Evolutionary conservation across 35 echinoderm and acorn worm species (phyloP).

Genomic region (Heliocidaris tuberculata): DNA sequence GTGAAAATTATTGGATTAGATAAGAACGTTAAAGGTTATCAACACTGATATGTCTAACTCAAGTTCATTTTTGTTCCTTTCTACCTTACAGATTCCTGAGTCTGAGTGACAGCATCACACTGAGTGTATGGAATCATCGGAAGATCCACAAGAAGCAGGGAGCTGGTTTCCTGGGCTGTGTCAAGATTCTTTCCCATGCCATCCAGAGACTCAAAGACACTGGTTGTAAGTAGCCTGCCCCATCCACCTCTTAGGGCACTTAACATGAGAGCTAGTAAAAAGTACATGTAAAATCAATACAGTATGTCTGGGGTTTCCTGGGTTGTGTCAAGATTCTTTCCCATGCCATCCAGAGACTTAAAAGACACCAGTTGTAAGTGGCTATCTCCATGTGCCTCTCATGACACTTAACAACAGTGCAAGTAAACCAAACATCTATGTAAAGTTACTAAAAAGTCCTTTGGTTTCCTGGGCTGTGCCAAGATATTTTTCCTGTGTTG

Average conservation of each 20-base stretch:
- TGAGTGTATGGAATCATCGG: conserved; percentile 96
- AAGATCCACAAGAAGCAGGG: conserved; percentile 99
- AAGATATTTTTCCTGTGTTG: conserved; percentile 79
- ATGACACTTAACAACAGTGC: too few relatives aligned
- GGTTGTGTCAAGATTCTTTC: conserved; percentile 85
- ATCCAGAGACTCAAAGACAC: conserved; percentile 99
- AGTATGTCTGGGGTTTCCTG: conserved; percentile 53
- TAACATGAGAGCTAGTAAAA: neutral
- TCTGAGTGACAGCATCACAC: conserved; percentile 86
- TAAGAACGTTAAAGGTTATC: neutral
- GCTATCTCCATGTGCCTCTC: too few relatives aligned
- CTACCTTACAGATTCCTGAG: conserved; percentile 78
- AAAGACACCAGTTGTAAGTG: conserved; percentile 96
- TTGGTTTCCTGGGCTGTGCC: conserved; percentile 87
- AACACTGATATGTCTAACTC: neutral
- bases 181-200: conserved; percentile 87
- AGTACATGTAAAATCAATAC: neutral
- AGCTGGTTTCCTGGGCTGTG: conserved; percentile 96
- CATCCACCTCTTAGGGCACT: neutral
- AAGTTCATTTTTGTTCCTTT: neutral
- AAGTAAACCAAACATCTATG: too few relatives aligned
- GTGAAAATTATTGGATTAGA: neutral
- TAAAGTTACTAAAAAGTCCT: neutral
- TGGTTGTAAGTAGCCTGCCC: conserved; percentile 77
- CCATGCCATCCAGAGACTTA: too few relatives aligned